Percentiles rank a stretch among this genome's conserved stretches.
phyloP scores from a whole-genome alignment of 2,888 invertebrate species.

The Xestia xanthographa region DNA sequence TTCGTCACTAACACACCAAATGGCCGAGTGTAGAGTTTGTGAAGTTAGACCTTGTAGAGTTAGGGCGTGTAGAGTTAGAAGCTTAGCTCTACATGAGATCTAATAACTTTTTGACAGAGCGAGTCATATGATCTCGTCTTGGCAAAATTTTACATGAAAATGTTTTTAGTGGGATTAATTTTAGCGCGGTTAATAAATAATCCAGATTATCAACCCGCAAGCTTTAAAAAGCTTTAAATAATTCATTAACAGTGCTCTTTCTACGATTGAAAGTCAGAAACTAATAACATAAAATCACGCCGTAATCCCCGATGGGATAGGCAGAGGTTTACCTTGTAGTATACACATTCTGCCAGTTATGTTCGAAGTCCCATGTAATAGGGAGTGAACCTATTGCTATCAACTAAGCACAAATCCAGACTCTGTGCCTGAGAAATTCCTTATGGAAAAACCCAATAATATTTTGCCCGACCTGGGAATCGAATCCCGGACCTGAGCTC shows the following conservation, averaged over 20 bases:
- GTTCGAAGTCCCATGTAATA: not conserved
- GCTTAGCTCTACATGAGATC: no score
- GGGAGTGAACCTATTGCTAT: not conserved
- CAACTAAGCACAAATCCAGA: not conserved
- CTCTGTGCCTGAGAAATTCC: not conserved
- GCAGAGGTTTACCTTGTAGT: not conserved
- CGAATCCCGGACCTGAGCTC: not conserved
- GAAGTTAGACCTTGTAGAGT: no score
- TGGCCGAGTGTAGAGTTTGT: no score
- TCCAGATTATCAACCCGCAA: not conserved
- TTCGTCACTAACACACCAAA: no score
- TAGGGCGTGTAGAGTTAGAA: no score
- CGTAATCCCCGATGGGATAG: not conserved
- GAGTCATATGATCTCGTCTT: no score
- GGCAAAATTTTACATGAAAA: no score
- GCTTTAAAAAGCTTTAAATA: not conserved
- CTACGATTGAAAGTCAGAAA: not conserved
- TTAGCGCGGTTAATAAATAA: not conserved
- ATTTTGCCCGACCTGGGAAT: not conserved
- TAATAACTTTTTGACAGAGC: no score
- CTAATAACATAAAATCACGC: not conserved
- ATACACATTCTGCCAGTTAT: not conserved
- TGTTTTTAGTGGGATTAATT: not conserved
- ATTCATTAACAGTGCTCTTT: not conserved
- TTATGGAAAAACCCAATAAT: not conserved